Base-by-base conservation (phyloP, 2,113 vertebrate species). In the Mus musculus region DNA sequence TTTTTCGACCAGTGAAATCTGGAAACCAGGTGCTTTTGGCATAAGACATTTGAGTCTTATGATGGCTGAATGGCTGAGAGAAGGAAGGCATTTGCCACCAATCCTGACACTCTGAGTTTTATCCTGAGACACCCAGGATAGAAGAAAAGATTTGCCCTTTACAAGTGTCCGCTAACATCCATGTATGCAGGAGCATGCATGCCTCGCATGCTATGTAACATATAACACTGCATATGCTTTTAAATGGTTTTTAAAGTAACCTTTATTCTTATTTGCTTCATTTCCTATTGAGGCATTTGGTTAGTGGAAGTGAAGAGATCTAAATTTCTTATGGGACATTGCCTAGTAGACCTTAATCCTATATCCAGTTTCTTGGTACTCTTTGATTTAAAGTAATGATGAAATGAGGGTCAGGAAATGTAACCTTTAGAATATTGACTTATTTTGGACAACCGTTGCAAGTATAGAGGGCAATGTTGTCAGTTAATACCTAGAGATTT, bases 381-480 rank as follows among this genome's bases (percentile, higher is more conserved):
- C 46, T 93, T 75, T 75, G 17, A 39, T 95, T 92, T 93, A 67
- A 94, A 89, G 39, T 63, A 90, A 93, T 82, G n/a, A 2, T 85
- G 26, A 96, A 95, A 61, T 90, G 52, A 97, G 39, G 33, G 19
- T 10, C 52, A 92, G 77, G 8, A 72, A 85, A 9, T 85, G 3
- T 90, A 88, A 94, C 78, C 75, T 94, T 96, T 94, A 76, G 33
- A 49, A 73, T 93, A 96, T 73, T 88, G 90, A 97, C 93, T 94
- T 95, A 7, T 63, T 93, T 88, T 76, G 71, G 30, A 76, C 65
- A 93, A 67, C 75, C 69, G 88, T 88, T 69, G 65, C 49, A 17
- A n/a, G 36, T 61, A 76, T 19, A 88, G 69, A 90, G 63, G 24
- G 5, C 28, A 90, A 3, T 49, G n/a, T 14, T 89, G 65, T 86